Evolutionary conservation across 2,113 vertebrate species (phyloP), one percentile per base, ranked within the genome.

Genomic region (Petromus typicus): DNA sequence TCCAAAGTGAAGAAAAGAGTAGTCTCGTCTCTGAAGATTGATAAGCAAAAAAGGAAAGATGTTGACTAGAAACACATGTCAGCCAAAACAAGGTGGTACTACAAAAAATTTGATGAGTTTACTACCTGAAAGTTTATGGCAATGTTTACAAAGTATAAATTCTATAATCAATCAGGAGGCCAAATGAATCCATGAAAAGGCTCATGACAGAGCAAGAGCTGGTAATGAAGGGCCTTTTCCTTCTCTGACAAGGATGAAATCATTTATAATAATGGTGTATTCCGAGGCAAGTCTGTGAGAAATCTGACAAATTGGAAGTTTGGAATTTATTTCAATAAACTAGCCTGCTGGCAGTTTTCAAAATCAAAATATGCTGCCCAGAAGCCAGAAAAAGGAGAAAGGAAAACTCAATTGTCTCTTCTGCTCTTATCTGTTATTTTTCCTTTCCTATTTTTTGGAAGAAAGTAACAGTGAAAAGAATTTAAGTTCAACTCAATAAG

Each of bases 141-240:
- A 79, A 64, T 96, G 93, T 97, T 97, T 97, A 93, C 11, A 84
- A 71, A 85, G 94, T 79, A 85, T 86, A 96, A 96, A 96, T 96
- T 95, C 95, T 95, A 88, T 54, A 93, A 96, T 96, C 95, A 97
- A 97, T 97, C 73, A n/a, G 48, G 92, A 94, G 91, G 81, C 84
- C 93, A 96, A 93, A 97, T 80, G 95, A 97, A 78, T 30, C 81
- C 71, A 73, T 5, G 37, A 86, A 95, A 96, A 90, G 57, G 83
- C 91, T 82, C 87, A 67, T 87, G 91, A 91, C 80, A 96, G 45
- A 95, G 43, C 59, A 76, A 89, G 93, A 92, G 91, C 90, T 78
- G 64, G 91, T 96, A 97, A 97, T 92, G 79, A 97, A 96, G 80
- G 89, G 82, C 30, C 81, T 96, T 97, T 96, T 91, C 94, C 91